These are phyloP conservation scores for Ptychobarbus kaznakovi DNA, from an alignment of 2,797 vertebrate genomes.

Conservation along the genomic window DNA sequence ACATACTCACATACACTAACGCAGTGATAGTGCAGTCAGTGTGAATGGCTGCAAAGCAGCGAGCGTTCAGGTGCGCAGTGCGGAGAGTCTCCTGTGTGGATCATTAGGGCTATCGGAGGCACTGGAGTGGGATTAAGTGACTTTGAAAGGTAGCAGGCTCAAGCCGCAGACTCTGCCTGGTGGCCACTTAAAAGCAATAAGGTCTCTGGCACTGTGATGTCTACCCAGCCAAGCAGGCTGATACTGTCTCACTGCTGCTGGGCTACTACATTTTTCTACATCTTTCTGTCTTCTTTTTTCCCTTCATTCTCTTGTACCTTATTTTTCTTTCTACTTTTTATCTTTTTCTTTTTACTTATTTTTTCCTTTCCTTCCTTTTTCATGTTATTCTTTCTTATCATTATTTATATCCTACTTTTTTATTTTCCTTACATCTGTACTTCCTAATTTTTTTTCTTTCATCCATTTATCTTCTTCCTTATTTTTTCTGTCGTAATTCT, in stretches of 20 bases:
- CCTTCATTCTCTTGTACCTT: neutral
- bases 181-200: slow-evolving; percentile 59
- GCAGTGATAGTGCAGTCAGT: slow-evolving; percentile 28
- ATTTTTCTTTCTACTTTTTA: neutral
- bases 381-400: neutral
- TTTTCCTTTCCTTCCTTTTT: neutral
- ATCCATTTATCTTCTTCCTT: neutral
- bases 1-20: slow-evolving; percentile 44
- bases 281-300: slow-evolving; percentile 4
- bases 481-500: neutral
- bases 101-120: slow-evolving; percentile 79
- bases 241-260: slow-evolving; percentile 11
- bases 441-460: neutral
- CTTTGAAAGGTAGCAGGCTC: slow-evolving; percentile 58
- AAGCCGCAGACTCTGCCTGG: slow-evolving; percentile 54
- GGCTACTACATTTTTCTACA: slow-evolving; percentile 15
- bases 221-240: slow-evolving; percentile 29
- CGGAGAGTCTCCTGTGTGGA: slow-evolving; percentile 68
- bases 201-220: slow-evolving; percentile 46
- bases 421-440: neutral
- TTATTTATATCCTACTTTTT: neutral
- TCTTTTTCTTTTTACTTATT: neutral
- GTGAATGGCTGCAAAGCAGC: slow-evolving; percentile 28
- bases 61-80: slow-evolving; percentile 38
- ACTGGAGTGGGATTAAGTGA: slow-evolving; percentile 78